Evolutionary conservation across 2,113 vertebrate species (phyloP), one percentile per base, ranked within the genome.

Genomic region (cat (Felis catus)): DNA sequence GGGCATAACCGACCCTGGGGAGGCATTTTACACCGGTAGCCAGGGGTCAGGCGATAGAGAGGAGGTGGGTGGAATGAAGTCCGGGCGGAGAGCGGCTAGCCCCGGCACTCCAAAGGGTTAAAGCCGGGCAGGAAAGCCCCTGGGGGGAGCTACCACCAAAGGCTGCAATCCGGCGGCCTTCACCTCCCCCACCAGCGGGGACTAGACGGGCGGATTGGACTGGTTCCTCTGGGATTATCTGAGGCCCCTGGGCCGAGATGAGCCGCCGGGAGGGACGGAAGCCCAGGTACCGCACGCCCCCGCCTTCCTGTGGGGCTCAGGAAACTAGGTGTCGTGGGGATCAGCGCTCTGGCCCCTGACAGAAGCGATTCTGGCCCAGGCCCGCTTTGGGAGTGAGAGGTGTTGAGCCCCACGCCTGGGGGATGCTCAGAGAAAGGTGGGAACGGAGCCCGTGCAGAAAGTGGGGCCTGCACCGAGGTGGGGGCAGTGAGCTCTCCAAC

Each of bases 81-180:
- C 31, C 0, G 0, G 84, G 82, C 53, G 31, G 48, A 68, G 31
- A 36, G 58, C 65, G n/a, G 63, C 53, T 39, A 87, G 79, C 39
- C 48, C 25, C 39, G 11, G 90, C 51, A 78, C 95, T 89, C 93
- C 88, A 96, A 98, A 98, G 98, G 98, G 98, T 98, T 98, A 98
- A 98, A 81, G 68, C 68, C 27, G n/a, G 96, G 90, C 97, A 94
- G 97, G 95, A 97, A 97, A 97, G 94, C 80, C 83, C 89, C 97
- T n/a, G 93, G 74, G 92, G 96, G 61, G 85, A 95, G 93, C 91
- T 66, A 27, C 95, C 81, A 71, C 93, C 51, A 7, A 83, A 45
- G 96, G 89, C 94, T 31, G 84, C 78, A 48, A 80, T 65, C 58
- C 5, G 0, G 48, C n/a, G 27, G 29, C 68, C 45, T 74, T 96